Conservation (phyloP, 2,888 invertebrate species). For the Ptilodon capucinus region DNA sequence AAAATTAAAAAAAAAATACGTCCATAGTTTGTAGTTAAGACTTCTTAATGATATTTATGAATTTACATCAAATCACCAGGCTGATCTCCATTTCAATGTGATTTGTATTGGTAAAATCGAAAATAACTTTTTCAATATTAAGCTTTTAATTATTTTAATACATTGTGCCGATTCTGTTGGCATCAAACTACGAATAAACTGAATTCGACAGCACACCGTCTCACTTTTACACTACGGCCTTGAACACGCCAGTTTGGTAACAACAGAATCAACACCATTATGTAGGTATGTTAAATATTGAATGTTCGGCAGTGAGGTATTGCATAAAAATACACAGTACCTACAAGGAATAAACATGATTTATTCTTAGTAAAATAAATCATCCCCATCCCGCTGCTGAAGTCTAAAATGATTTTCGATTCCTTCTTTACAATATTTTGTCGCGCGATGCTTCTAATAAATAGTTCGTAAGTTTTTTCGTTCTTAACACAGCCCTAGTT, state of each 20-base stretch:
- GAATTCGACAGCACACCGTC: too few species aligned
- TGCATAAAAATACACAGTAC: too few species aligned
- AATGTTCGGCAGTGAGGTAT: background rate
- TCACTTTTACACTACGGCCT: too few species aligned
- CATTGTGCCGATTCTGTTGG: too few species aligned
- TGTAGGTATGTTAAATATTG: background rate
- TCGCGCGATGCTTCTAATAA: background rate
- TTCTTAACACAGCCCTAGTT: background rate
- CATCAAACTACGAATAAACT: too few species aligned
- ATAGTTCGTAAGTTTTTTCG: background rate
- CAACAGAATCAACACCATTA: too few species aligned
- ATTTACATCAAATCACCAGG: conserved; percentile 16
- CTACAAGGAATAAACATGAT: too few species aligned
- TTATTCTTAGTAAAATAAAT: too few species aligned
- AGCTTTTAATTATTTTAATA: background rate
- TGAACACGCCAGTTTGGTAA: too few species aligned
- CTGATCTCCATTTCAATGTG: conserved; percentile 23
- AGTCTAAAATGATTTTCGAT: background rate
- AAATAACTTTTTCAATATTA: background rate
- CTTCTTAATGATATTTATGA: conserved; percentile 12
- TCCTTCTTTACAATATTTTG: too few species aligned
- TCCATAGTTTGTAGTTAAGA: conserved; percentile 24
- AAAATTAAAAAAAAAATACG: conserved; percentile 26
- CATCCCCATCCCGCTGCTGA: too few species aligned
- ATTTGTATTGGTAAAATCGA: background rate